Conservation (phyloP, 2,113 vertebrate species). For the Dinomys branickii region DNA sequence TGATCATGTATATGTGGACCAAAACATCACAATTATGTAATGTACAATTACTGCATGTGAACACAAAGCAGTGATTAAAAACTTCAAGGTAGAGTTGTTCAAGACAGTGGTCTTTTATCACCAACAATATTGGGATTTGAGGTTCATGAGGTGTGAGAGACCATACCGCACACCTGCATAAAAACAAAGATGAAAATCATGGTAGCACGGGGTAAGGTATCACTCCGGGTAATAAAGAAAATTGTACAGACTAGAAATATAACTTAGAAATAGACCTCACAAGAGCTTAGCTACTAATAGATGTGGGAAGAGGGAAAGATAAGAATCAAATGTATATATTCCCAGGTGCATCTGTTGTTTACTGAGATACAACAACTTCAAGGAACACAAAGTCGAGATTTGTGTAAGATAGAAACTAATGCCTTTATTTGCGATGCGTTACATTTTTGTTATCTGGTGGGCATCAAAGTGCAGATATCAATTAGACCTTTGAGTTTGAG, state of each 20-base stretch:
- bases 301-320: not conserved
- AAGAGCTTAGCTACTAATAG: not conserved
- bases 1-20: not conserved
- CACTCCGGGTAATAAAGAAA: not conserved
- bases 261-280: not conserved
- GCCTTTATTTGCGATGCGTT: fast-evolving
- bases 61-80: not conserved
- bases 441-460: no score
- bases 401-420: fast-evolving
- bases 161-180: not conserved
- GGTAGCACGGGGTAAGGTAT: no score
- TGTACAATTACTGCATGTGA: not conserved
- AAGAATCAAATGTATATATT: no score
- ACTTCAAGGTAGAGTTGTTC: no score
- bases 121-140: not conserved
- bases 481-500: not conserved
- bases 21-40: not conserved
- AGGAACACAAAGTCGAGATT: fast-evolving
- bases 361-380: fast-evolving
- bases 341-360: no score
- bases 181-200: not conserved
- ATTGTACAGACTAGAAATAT: no score
- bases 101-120: no score
- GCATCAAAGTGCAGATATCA: not conserved
- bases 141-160: not conserved